Conservation (phyloP, 2,888 invertebrate species). For the Tetheella fluctuosa region DNA sequence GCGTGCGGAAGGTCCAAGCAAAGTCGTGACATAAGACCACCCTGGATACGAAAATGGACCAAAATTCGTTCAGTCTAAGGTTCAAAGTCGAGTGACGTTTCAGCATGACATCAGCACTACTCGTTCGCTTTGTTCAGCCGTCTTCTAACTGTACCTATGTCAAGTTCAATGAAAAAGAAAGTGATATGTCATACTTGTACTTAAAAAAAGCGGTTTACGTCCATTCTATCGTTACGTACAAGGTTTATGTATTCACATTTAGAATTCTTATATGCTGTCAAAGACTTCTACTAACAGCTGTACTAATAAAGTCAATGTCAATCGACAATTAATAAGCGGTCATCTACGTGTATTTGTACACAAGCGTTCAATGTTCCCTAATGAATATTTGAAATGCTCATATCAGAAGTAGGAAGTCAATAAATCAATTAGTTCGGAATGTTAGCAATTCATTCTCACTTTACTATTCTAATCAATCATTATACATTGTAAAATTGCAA, state of each 20-base stretch:
- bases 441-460: not conserved
- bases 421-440: not conserved
- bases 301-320: constrained; percentile 52
- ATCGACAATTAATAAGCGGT: constrained; percentile 22
- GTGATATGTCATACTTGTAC: constrained; percentile 37
- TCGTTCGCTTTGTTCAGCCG: constrained; percentile 46
- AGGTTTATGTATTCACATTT: not conserved
- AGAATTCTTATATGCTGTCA: not conserved
- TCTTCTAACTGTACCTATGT: constrained; percentile 57
- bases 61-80: constrained; percentile 26
- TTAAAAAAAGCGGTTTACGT: not conserved
- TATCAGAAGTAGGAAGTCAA: not conserved
- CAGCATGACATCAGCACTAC: constrained; percentile 47
- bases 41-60: constrained; percentile 18
- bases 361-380: not conserved
- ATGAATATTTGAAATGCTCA: not conserved
- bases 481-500: constrained; percentile 11
- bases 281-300: constrained; percentile 33
- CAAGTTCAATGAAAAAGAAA: constrained; percentile 76
- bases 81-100: constrained; percentile 45
- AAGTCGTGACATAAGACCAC: constrained; percentile 33
- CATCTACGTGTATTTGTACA: constrained; percentile 7
- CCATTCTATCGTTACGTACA: not conserved
- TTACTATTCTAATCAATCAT: constrained; percentile 5
- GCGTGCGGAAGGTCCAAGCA: constrained; percentile 54